Percentiles rank a stretch among this genome's conserved stretches.
phyloP scores from a whole-genome alignment of 2,113 vertebrate species.

The Ceyx melanurus region DNA sequence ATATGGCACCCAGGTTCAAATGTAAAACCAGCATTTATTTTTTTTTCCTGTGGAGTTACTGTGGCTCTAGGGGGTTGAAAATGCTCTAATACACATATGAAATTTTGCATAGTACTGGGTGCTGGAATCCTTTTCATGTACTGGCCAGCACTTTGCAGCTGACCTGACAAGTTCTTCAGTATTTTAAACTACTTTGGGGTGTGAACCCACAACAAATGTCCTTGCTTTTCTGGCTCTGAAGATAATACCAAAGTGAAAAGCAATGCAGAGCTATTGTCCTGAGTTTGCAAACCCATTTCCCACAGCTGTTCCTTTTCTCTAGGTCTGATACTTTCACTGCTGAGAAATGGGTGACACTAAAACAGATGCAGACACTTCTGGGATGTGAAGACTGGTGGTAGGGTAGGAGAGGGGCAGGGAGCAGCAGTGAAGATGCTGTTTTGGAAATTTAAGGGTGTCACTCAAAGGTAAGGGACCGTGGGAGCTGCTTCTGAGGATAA shows the following conservation, averaged over 20 bases:
- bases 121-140: neutral
- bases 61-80: neutral
- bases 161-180: neutral
- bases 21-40: neutral
- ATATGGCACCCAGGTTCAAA: neutral
- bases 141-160: neutral
- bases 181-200: neutral
- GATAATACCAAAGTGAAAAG: neutral
- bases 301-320: neutral
- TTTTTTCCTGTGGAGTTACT: neutral
- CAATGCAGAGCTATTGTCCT: neutral
- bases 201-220: neutral
- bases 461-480: neutral
- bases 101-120: neutral
- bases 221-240: neutral
- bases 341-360: neutral
- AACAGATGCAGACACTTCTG: neutral
- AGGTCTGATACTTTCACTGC: neutral
- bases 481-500: neutral
- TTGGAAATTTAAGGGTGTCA: neutral
- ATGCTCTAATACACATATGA: neutral
- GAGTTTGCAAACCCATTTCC: neutral
- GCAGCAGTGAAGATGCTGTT: neutral
- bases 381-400: neutral
- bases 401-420: neutral